Conservation (phyloP, 2,797 vertebrate species). For the Acanthornis magna region DNA sequence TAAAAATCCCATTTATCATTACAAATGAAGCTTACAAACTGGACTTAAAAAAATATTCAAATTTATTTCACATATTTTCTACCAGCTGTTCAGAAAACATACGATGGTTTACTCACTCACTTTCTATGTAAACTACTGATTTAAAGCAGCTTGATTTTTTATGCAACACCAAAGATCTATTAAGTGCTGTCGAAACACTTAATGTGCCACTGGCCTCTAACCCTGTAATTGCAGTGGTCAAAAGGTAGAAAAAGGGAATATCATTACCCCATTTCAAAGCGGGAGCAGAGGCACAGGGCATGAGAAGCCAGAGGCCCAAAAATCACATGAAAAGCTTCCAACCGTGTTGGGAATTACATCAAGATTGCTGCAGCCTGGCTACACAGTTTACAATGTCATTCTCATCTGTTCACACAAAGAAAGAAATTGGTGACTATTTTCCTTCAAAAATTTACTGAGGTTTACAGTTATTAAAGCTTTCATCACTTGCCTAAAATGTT, state of each 20-base stretch:
- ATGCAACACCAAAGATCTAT: neutral
- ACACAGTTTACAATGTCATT: slow-evolving; percentile 13
- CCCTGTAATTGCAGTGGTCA: slow-evolving; percentile 29
- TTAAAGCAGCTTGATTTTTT: slow-evolving; percentile 17
- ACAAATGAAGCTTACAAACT: neutral
- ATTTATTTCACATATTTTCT: neutral
- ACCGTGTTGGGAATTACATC: neutral
- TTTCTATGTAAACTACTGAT: neutral
- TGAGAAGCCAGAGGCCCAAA: slow-evolving; percentile 31
- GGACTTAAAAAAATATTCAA: neutral
- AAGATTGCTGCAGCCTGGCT: slow-evolving; percentile 5
- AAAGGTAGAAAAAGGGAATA: slow-evolving; percentile 27
- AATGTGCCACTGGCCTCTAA: neutral
- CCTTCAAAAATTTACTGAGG: neutral
- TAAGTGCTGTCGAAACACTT: slow-evolving; percentile 36
- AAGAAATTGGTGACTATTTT: neutral
- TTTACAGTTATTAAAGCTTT: slow-evolving; percentile 36
- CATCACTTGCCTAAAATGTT: neutral
- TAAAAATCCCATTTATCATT: neutral
- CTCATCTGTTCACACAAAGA: neutral
- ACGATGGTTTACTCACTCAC: neutral
- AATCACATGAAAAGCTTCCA: slow-evolving; percentile 35
- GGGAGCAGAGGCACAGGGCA: slow-evolving; percentile 4
- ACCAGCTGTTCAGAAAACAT: neutral
- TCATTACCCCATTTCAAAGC: slow-evolving; percentile 49